These are phyloP conservation scores for Menidia beryllina DNA, from an alignment of 2,113 vertebrate genomes.

Conservation along the genomic window DNA sequence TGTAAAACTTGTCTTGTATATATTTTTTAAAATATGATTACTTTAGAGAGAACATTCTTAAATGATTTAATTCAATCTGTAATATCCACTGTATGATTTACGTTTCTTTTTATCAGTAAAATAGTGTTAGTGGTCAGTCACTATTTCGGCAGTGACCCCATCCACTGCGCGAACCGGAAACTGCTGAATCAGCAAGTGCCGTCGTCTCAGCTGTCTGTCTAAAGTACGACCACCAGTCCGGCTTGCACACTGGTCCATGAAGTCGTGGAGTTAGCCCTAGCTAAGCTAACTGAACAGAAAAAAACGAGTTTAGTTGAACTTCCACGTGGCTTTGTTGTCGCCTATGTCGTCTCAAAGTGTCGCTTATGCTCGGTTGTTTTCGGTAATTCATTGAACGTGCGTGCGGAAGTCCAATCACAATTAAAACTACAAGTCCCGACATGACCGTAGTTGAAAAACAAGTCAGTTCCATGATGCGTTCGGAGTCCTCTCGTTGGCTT, in stretches of 20 bases:
- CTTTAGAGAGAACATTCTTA: too few species aligned
- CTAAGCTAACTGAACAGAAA: neutral
- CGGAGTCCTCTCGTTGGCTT: neutral
- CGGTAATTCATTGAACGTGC: too few species aligned
- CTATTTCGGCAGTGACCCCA: slow-evolving; percentile 9
- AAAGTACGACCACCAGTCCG: slow-evolving; percentile 38
- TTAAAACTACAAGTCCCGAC: slow-evolving; percentile 77
- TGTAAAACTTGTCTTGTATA: too few species aligned
- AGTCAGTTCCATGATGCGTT: neutral
- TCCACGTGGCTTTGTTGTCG: fast-evolving
- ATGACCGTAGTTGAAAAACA: slow-evolving; percentile 13
- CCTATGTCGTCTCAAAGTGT: neutral
- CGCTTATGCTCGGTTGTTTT: neutral
- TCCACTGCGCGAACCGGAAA: slow-evolving; percentile 43
- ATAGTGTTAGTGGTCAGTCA: slow-evolving; percentile 5
- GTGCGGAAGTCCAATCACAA: neutral
- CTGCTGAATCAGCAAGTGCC: slow-evolving; percentile 66
- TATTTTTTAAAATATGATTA: too few species aligned
- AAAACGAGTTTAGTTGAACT: too few species aligned
- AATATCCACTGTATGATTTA: neutral
- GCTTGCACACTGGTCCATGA: slow-evolving; percentile 56
- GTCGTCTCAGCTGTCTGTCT: slow-evolving; percentile 71
- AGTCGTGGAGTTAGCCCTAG: slow-evolving; percentile 6
- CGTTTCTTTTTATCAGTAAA: neutral
- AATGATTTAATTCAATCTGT: too few species aligned